A percentile compares a stretch with the other conserved stretches of the same genome.
Conservation (phyloP, 2,113 vertebrate genomes). For the Kobus ellipsiprymnus region DNA sequence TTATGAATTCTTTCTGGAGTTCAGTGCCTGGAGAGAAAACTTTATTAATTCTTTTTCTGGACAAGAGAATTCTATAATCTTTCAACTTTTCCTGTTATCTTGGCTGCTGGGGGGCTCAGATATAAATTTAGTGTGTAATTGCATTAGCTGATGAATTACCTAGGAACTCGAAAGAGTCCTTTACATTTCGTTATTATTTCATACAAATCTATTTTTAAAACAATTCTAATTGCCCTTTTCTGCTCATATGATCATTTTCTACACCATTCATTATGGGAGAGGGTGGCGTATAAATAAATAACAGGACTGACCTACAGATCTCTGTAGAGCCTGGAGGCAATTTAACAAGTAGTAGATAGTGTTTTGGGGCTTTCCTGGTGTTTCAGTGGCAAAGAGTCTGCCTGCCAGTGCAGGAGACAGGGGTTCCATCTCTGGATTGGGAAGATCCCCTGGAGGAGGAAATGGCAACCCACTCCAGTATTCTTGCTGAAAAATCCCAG, state of each 20-base stretch:
- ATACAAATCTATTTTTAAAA: slow-evolving; percentile 28
- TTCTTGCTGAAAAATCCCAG: neutral
- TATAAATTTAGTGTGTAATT: neutral
- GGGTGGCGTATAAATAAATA: neutral
- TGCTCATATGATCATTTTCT: neutral
- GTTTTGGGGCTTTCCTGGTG: neutral
- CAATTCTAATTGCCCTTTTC: neutral
- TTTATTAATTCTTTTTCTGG: neutral
- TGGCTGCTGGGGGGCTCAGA: neutral
- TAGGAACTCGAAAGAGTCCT: neutral
- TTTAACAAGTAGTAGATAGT: neutral
- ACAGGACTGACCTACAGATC: neutral
- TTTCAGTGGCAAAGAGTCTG: neutral
- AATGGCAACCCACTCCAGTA: neutral
- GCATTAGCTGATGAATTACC: neutral
- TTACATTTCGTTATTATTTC: neutral
- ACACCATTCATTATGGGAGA: neutral
- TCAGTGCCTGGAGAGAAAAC: neutral
- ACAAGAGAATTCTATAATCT: neutral
- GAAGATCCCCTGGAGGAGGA: neutral
- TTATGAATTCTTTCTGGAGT: slow-evolving; percentile 5
- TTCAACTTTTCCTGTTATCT: neutral
- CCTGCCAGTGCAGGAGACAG: neutral
- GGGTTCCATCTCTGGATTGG: neutral
- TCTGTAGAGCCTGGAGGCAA: neutral